Conservation (phyloP, 2,113 vertebrate genomes). For the Ploceus nigricollis region DNA sequence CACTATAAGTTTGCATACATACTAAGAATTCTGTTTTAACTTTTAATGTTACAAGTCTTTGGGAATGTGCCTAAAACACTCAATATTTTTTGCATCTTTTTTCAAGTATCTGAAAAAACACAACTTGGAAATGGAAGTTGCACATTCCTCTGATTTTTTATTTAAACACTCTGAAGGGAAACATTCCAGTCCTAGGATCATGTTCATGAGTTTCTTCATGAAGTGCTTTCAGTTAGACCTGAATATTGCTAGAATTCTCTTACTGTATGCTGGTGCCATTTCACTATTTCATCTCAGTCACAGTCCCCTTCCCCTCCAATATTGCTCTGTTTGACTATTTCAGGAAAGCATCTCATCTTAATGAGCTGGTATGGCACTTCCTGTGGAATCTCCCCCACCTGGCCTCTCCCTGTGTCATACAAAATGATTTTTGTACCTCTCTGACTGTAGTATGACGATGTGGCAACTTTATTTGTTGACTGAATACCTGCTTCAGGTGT, state of each 20-base stretch:
- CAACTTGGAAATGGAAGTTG: not conserved
- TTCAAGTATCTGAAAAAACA: not conserved
- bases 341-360: not conserved
- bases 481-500: not conserved
- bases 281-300: not conserved
- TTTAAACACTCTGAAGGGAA: not conserved
- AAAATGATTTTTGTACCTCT: not conserved
- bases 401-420: not conserved
- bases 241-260: not conserved
- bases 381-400: not conserved
- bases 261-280: not conserved
- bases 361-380: not conserved
- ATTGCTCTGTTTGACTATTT: not conserved
- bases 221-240: not conserved
- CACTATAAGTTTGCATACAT: not conserved
- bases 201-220: not conserved
- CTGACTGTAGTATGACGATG: not conserved
- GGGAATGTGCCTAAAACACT: not conserved
- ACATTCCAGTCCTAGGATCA: not conserved
- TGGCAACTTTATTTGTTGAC: not conserved
- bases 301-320: fast-evolving
- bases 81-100: not conserved
- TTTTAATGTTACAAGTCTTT: not conserved
- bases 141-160: not conserved
- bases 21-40: not conserved